Conservation (phyloP, 1,140 invertebrate species). For the Euwallacea fornicatus region DNA sequence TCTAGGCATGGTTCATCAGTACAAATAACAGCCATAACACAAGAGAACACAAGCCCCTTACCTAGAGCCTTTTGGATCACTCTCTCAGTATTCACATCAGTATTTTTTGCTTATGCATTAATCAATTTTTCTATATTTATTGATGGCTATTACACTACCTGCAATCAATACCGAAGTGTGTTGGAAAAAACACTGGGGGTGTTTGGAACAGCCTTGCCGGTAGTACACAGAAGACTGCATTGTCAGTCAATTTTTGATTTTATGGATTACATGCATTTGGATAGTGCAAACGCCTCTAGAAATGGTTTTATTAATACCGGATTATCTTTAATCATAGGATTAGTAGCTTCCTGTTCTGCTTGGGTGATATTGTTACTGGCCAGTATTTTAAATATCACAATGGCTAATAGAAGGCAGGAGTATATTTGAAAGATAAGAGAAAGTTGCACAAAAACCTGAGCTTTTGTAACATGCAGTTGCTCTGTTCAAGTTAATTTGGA, state of each 20-base stretch:
- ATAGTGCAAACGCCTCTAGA: slow-evolving; percentile 54
- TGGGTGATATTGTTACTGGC: slow-evolving; percentile 52
- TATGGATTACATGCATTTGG: slow-evolving; percentile 63
- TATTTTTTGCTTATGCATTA: slow-evolving; percentile 56
- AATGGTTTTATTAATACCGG: slow-evolving; percentile 58
- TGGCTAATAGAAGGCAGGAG: slow-evolving; percentile 45
- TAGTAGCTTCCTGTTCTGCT: slow-evolving; percentile 55
- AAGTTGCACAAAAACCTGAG: too few species aligned
- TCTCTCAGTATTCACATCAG: slow-evolving; percentile 50
- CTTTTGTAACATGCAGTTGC: too few species aligned
- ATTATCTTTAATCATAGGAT: slow-evolving; percentile 55
- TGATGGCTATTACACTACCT: slow-evolving; percentile 60
- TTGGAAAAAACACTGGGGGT: slow-evolving; percentile 54
- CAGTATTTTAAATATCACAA: slow-evolving; percentile 53
- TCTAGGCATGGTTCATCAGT: slow-evolving; percentile 51
- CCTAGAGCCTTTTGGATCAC: slow-evolving; percentile 57
- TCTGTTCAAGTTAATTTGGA: too few species aligned
- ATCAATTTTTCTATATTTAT: slow-evolving; percentile 56
- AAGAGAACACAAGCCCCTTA: slow-evolving; percentile 50
- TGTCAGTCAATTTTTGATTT: slow-evolving; percentile 63
- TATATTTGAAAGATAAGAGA: too few species aligned
- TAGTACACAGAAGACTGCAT: slow-evolving; percentile 57
- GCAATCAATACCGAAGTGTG: slow-evolving; percentile 57
- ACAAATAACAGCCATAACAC: slow-evolving; percentile 52
- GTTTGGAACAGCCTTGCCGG: slow-evolving; percentile 53